Evolutionary conservation across 2,888 invertebrate genomes (phyloP).

Genomic region (Rosalia funebris): DNA sequence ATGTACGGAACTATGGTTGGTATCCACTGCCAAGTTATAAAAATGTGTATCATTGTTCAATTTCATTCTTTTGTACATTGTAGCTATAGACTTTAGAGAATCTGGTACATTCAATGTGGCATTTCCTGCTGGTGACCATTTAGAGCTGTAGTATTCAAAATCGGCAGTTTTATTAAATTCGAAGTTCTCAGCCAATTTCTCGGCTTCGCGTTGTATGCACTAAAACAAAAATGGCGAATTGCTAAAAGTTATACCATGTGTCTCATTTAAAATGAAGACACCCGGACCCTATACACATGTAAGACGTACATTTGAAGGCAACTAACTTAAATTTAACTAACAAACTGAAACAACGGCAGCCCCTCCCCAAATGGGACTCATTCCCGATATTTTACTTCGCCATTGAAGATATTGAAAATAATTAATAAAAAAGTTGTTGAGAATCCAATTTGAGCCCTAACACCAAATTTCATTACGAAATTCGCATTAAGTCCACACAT

Average conservation of each 20-base stretch:
- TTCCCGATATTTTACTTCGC: no score
- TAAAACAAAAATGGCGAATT: conserved; percentile 63
- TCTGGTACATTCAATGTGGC: conserved; percentile 43
- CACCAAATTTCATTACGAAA: no score
- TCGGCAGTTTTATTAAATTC: conserved; percentile 64
- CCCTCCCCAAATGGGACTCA: no score
- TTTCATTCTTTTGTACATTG: conserved; percentile 68
- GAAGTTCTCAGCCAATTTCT: conserved; percentile 73
- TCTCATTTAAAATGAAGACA: no score
- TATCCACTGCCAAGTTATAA: conserved; percentile 84
- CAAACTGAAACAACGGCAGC: no score
- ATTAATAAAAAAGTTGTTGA: no score
- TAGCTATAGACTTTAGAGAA: conserved; percentile 39
- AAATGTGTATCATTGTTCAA: conserved; percentile 83
- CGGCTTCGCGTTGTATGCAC: conserved; percentile 82
- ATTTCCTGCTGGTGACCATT: conserved; percentile 71
- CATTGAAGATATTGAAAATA: conserved; percentile 10
- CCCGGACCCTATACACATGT: no score
- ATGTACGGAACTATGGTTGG: conserved; percentile 86
- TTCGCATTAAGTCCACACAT: no score
- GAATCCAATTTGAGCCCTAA: no score
- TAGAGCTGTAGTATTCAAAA: conserved; percentile 82
- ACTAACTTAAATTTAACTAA: no score
- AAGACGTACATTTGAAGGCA: no score
- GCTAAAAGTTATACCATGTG: no score